Evolutionary conservation across 2,113 vertebrate species (phyloP).

Genomic region (Toxostoma redivivum): DNA sequence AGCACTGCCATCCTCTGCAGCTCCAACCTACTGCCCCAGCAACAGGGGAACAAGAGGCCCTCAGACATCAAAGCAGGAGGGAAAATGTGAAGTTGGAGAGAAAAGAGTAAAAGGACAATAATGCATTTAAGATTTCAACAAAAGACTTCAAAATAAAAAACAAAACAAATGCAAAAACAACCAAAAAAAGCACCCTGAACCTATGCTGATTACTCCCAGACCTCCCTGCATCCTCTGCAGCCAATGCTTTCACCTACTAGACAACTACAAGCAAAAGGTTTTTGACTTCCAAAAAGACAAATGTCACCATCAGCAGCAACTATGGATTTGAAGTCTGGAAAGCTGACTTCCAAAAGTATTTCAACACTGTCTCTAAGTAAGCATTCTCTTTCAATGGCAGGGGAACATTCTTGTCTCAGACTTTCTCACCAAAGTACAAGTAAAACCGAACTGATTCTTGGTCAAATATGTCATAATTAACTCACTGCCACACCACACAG

Average conservation of each 20-base stretch:
- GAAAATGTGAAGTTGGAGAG: background rate
- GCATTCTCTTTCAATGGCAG: background rate
- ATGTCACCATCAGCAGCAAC: background rate
- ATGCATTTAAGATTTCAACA: background rate
- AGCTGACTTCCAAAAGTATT: background rate
- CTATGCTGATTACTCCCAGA: background rate
- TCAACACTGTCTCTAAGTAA: background rate
- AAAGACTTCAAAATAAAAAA: background rate
- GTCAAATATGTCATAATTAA: constrained; percentile 30
- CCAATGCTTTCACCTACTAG: background rate
- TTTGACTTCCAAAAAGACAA: background rate
- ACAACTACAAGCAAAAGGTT: background rate
- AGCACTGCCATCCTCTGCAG: background rate
- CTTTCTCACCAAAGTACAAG: background rate
- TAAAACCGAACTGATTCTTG: constrained; percentile 6
- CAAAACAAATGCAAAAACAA: background rate
- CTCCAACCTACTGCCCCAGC: background rate
- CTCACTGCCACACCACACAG: background rate
- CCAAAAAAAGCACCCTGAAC: background rate
- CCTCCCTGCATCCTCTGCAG: background rate
- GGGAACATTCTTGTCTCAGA: background rate
- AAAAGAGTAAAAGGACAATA: background rate
- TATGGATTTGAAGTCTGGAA: background rate
- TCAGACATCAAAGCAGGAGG: background rate
- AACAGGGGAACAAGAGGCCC: background rate